Evolutionary conservation across 2,113 vertebrate species (phyloP), one percentile per base, ranked within the genome.

Genomic region (Pollimyrus isidori): DNA sequence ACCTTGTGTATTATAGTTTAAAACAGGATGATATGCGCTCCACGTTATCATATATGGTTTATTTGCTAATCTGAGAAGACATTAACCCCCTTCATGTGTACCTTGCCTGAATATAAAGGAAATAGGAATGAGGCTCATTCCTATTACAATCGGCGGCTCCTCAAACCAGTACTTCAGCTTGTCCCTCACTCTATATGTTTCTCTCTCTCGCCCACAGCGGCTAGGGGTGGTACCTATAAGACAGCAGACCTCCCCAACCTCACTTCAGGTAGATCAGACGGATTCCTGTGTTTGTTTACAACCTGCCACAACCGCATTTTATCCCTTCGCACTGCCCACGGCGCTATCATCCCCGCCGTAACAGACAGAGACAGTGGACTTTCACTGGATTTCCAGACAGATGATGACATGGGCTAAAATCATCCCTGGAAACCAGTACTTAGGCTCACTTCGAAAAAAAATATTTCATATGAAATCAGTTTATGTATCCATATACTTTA

Each of bases 241-340:
- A 86, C 83, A 89, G 65, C 90, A 92, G 91, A 88, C 91, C 93
- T 90, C 92, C 90, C 91, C 89, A 90, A 88, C 89, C 88, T 90
- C 52, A 87, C 89, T 52, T 85, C 92, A 92, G 91, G 88, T 89
- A 89, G 21, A 48, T 42, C 45, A 76, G 46, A 42, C 50, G 46
- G 89, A 56, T 90, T 92, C 94, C 91, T 91, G 89, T 92, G 93
- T 92, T 92, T 95, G 94, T 96, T 95, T 95, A 95, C 94, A 93
- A 92, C 92, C 86, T 86, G 17, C 92, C 91, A 91, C 90, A 86
- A 76, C 92, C 93, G 93, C 93, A 94, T 94, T 92, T 86, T 92
- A 91, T 90, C 82, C 93, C 89, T 7, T 3, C 26, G 45, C 39
- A 85, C 21, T 21, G 49, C 11, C 39, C 30, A 53, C 88, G 53